phyloP scores from a whole-genome alignment of 2,888 invertebrate genomes.

The Diaphora mendica region DNA sequence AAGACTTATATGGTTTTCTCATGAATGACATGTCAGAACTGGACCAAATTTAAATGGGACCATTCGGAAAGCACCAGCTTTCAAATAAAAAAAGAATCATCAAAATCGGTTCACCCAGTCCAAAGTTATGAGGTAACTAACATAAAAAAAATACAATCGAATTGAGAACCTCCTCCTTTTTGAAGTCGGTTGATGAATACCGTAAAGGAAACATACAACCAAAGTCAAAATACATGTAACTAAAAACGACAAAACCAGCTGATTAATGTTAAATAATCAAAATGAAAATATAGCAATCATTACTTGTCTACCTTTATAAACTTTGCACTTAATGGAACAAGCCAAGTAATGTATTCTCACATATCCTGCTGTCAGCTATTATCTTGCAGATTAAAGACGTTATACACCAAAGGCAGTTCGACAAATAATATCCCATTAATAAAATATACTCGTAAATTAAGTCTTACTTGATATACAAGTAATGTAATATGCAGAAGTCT shows the following conservation, averaged over 20 bases:
- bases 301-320: slow-evolving; percentile 54
- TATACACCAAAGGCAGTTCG: not conserved
- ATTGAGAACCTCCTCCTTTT: too few relatives aligned
- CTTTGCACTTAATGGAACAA: slow-evolving; percentile 17
- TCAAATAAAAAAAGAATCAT: too few relatives aligned
- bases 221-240: not conserved
- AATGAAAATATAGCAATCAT: slow-evolving; percentile 28
- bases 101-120: too few relatives aligned
- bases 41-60: too few relatives aligned
- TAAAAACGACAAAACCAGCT: not conserved
- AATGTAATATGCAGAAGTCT: too few relatives aligned
- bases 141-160: too few relatives aligned
- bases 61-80: too few relatives aligned
- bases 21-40: too few relatives aligned
- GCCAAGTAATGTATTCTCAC: not conserved
- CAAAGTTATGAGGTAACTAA: too few relatives aligned
- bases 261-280: slow-evolving; percentile 38
- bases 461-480: not conserved
- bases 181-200: too few relatives aligned
- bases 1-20: too few relatives aligned
- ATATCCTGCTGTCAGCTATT: not conserved
- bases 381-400: not conserved
- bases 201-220: not conserved
- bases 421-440: not conserved
- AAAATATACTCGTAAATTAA: not conserved